Evolutionary conservation across 2,113 vertebrate genomes (phyloP).

Genomic region (Pedionomus torquatus): DNA sequence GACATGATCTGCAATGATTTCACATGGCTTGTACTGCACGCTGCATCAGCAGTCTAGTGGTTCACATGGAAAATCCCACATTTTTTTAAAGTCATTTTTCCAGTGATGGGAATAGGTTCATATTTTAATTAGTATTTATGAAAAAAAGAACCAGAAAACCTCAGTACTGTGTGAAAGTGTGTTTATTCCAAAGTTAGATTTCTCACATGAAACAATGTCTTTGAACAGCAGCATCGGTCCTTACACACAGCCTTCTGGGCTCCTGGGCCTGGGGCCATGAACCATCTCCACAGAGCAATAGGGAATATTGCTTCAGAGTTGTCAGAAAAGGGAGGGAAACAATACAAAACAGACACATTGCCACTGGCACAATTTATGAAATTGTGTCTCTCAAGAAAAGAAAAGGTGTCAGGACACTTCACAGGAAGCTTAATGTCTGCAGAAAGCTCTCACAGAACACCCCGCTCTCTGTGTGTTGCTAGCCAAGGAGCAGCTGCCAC

Average conservation of each 20-base stretch:
- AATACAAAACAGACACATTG: background rate
- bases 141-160: constrained; percentile 15
- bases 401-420: background rate
- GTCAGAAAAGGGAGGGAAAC: background rate
- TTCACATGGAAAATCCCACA: background rate
- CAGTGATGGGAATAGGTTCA: background rate
- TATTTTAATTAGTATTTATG: background rate
- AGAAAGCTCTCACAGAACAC: background rate
- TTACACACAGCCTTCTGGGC: background rate
- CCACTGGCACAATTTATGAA: background rate
- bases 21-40: background rate
- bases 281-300: background rate
- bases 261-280: background rate
- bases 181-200: constrained; percentile 51
- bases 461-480: background rate
- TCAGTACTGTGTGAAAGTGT: background rate
- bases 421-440: background rate
- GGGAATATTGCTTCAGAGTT: background rate
- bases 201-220: background rate
- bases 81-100: background rate
- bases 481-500: constrained; percentile 13
- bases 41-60: background rate
- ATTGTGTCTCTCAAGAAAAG: background rate
- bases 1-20: background rate
- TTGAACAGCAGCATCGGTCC: background rate